A percentile compares a stretch with the other conserved stretches of the same genome.
Evolutionary conservation across 2,888 invertebrate species (phyloP).

Genomic region (Leucozona laternaria): DNA sequence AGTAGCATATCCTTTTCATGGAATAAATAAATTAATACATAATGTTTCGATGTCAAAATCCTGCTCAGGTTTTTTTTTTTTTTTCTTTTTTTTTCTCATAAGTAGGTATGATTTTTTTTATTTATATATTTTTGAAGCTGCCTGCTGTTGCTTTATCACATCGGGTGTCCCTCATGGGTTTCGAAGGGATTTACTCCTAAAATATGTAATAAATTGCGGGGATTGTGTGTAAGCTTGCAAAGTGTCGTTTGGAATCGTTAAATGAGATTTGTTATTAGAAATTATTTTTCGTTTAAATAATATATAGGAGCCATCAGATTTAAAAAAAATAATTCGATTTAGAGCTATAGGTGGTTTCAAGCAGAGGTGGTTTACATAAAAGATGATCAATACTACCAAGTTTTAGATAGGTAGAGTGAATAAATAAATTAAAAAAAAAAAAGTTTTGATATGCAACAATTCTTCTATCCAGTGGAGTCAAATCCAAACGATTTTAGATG

Average conservation of each 20-base stretch:
- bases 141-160: conserved; percentile 37
- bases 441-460: no score
- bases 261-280: conserved; percentile 65
- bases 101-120: not conserved
- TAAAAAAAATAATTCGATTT: conserved; percentile 1
- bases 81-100: conserved; percentile 5
- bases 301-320: not conserved
- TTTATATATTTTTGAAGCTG: conserved; percentile 7
- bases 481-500: no score
- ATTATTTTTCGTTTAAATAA: conserved; percentile 32
- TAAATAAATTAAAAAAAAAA: no score
- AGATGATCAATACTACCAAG: no score
- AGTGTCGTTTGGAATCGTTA: conserved; percentile 72
- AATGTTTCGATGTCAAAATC: conserved; percentile 74
- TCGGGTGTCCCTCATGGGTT: conserved; percentile 38
- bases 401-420: no score
- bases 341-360: not conserved
- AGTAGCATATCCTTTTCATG: conserved; percentile 70
- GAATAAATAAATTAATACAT: conserved; percentile 75
- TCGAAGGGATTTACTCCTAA: conserved; percentile 67
- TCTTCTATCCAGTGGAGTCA: no score
- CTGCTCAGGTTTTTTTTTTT: conserved; percentile 62
- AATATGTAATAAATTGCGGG: conserved; percentile 73
- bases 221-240: conserved; percentile 71
- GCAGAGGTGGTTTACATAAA: no score